phyloP scores from a whole-genome alignment of 2,113 vertebrate genomes.

The Phodopus roborovskii region DNA sequence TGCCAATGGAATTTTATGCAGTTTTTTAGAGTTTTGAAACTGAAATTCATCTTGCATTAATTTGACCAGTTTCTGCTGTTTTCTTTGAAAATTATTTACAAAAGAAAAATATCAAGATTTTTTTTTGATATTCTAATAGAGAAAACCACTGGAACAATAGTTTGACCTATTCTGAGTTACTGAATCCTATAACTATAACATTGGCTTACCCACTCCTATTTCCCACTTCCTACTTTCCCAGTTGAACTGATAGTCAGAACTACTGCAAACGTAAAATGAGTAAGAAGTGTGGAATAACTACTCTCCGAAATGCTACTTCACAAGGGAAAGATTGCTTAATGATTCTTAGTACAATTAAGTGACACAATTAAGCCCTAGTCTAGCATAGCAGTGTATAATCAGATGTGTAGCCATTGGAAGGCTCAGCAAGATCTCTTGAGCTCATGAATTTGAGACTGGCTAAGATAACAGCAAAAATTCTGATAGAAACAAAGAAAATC shows the following conservation, averaged over 20 bases:
- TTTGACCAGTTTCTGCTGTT: constrained; percentile 24
- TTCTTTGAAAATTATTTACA: constrained; percentile 34
- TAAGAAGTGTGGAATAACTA: neutral
- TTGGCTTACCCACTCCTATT: neutral
- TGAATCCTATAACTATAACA: neutral
- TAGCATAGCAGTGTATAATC: too few species aligned
- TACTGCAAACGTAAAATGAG: neutral
- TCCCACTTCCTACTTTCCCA: neutral
- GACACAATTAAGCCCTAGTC: neutral
- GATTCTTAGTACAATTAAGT: constrained; percentile 13
- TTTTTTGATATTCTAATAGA: constrained; percentile 38
- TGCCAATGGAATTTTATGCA: neutral
- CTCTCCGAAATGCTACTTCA: neutral
- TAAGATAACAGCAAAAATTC: neutral
- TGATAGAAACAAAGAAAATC: neutral
- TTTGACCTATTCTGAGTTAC: neutral
- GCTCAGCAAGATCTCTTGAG: neutral
- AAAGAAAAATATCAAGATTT: constrained; percentile 41
- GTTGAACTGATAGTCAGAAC: neutral
- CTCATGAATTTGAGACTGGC: neutral
- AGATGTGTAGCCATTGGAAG: neutral
- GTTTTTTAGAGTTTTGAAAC: neutral
- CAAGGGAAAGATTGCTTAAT: neutral
- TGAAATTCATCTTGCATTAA: constrained; percentile 31
- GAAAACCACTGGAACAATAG: neutral